Evolutionary conservation across 2,888 invertebrate species (phyloP).

Genomic region (Linyphia triangularis): DNA sequence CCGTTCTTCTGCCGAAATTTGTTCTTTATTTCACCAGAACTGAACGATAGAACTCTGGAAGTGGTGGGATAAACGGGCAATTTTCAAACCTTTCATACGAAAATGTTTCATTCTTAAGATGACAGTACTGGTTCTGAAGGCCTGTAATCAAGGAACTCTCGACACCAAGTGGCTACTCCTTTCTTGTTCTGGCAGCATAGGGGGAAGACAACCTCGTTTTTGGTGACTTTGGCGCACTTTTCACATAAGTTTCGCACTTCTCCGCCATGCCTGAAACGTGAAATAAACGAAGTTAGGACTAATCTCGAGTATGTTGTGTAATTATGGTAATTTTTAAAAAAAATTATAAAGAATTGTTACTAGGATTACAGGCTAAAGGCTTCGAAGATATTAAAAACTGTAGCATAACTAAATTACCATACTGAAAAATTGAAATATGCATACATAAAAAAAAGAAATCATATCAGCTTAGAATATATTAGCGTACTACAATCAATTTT

Average conservation of each 20-base stretch:
- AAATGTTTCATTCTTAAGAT: neutral
- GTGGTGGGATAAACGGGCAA: neutral
- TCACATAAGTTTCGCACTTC: slow-evolving; percentile 66
- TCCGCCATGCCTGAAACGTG: slow-evolving; percentile 52
- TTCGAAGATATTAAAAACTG: too few species aligned
- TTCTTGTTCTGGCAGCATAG: slow-evolving; percentile 57
- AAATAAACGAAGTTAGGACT: neutral
- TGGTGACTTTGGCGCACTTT: slow-evolving; percentile 69
- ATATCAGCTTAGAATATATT: too few species aligned
- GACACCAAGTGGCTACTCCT: slow-evolving; percentile 58
- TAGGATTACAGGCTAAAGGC: too few species aligned
- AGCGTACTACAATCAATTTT: too few species aligned
- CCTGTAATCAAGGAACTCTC: slow-evolving; percentile 57
- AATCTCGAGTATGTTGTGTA: too few species aligned
- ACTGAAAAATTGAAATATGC: too few species aligned
- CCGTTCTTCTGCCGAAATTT: neutral
- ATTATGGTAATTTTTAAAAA: too few species aligned
- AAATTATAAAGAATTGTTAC: too few species aligned
- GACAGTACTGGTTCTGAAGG: slow-evolving; percentile 38
- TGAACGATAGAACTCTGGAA: neutral
- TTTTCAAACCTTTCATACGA: neutral
- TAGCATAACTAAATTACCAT: too few species aligned
- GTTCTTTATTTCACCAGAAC: neutral
- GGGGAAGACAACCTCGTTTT: slow-evolving; percentile 67
- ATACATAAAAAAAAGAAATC: too few species aligned